These are phyloP conservation scores for Coccyzus lansbergi DNA, from an alignment of 2,797 vertebrate species.

Conservation along the genomic window DNA sequence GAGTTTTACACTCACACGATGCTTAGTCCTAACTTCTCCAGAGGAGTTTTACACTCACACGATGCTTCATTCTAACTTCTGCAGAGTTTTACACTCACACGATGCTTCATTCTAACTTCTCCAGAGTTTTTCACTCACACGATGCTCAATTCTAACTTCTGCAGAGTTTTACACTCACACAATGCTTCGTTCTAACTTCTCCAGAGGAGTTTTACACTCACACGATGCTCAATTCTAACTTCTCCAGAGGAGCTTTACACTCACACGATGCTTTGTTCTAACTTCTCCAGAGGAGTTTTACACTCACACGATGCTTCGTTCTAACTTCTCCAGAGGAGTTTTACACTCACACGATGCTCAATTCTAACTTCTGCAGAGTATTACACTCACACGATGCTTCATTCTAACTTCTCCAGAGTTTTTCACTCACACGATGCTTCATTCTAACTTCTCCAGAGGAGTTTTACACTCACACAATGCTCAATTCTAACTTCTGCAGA, in stretches of 20 bases:
- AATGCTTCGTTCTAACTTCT: neutral
- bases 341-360: accelerated
- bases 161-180: accelerated
- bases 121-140: accelerated
- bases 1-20: accelerated
- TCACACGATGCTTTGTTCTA: accelerated
- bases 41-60: accelerated
- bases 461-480: accelerated
- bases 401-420: neutral
- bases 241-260: neutral
- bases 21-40: neutral
- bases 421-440: accelerated
- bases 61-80: neutral
- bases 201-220: neutral
- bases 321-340: neutral
- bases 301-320: accelerated
- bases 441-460: neutral
- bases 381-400: accelerated
- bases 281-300: neutral
- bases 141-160: neutral
- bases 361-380: neutral
- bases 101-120: neutral
- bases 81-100: accelerated
- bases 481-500: neutral
- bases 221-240: accelerated